These are phyloP conservation scores for Pteropus alecto DNA, from an alignment of 2,113 vertebrate genomes.

Conservation along the genomic window DNA sequence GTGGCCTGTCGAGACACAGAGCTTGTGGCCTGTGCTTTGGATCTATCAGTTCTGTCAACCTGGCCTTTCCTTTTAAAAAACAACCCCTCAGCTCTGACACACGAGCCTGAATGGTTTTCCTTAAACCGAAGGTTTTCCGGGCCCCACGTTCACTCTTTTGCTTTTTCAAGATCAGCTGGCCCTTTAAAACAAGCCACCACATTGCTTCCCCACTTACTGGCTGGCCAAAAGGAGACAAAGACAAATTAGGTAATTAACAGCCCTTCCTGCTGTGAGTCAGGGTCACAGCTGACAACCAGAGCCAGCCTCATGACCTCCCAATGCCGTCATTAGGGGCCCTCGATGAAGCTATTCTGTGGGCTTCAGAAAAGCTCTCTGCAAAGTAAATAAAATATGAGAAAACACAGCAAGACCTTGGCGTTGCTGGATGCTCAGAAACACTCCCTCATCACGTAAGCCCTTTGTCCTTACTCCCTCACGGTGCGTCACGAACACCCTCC, in stretches of 20 bases:
- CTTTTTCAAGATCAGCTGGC: background rate
- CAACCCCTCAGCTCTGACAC: background rate
- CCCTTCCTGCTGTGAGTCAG: background rate
- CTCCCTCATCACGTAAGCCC: background rate
- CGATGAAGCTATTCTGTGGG: background rate
- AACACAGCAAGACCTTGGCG: background rate
- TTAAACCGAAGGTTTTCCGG: background rate
- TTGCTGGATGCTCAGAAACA: background rate
- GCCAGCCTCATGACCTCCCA: background rate
- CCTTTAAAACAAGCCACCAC: background rate
- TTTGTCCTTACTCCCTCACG: background rate
- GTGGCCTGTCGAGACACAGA: background rate
- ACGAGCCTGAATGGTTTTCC: background rate
- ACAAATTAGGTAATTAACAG: slow-evolving; percentile 9
- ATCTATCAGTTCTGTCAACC: background rate
- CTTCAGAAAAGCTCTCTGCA: background rate
- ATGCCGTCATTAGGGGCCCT: background rate
- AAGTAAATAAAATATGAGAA: background rate
- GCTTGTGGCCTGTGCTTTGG: background rate
- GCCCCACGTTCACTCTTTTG: background rate
- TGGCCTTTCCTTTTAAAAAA: background rate
- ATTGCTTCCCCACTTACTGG: background rate
- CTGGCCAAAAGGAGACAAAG: slow-evolving; percentile 29
- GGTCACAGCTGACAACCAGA: background rate
- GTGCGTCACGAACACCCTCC: background rate